Conservation (phyloP, 1,140 invertebrate genomes). For the Ceratina australensis region DNA sequence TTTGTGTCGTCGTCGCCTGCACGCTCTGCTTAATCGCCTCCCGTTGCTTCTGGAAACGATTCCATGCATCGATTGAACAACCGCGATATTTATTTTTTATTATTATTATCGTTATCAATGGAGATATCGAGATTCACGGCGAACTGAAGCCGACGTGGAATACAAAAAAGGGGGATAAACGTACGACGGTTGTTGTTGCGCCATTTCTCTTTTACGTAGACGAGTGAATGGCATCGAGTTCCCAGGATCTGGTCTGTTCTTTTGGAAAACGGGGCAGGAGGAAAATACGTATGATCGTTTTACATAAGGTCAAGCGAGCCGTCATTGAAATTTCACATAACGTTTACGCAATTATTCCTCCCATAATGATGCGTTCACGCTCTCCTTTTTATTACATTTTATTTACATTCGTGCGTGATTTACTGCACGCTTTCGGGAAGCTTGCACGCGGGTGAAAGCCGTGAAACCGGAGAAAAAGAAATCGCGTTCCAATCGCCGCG, state of each 20-base stretch:
- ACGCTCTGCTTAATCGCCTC: constrained; percentile 33
- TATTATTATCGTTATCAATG: background rate
- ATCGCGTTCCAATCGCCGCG: background rate
- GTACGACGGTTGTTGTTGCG: background rate
- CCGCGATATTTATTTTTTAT: background rate
- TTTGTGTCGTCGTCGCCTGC: constrained; percentile 41
- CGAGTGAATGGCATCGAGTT: background rate
- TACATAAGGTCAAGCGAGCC: background rate
- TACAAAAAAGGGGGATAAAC: background rate
- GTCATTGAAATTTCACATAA: constrained; percentile 28
- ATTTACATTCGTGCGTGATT: background rate
- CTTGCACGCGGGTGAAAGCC: constrained; percentile 19
- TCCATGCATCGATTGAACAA: constrained; percentile 21
- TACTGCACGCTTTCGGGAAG: background rate
- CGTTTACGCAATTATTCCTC: constrained; percentile 11
- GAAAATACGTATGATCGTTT: background rate
- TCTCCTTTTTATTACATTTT: background rate
- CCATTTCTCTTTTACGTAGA: background rate
- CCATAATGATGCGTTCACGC: background rate
- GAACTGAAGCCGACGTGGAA: background rate
- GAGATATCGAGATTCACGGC: background rate
- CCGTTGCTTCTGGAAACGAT: constrained; percentile 23
- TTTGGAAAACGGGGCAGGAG: background rate
- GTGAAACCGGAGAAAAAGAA: background rate
- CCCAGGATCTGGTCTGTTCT: background rate